Evolutionary conservation across 2,797 vertebrate species (phyloP), one percentile per base, ranked within the genome.

Genomic region (Ctenochaetus hawaiiensis): DNA sequence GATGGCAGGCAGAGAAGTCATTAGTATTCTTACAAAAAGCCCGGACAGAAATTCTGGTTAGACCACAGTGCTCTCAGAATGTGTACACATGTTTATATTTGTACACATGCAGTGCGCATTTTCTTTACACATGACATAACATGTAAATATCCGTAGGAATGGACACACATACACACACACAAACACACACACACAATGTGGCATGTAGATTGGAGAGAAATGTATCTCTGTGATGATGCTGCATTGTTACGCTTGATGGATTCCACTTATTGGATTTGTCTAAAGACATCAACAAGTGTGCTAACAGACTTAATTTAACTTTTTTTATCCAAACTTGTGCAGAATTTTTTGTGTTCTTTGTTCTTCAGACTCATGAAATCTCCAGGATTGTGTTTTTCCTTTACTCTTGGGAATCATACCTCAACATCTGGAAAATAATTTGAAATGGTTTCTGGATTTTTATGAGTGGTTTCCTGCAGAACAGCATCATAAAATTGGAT

Each of bases 21-120:
- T 44, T 12, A 26, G 14, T 22, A 58, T 68, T 77, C 22, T 57
- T 48, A 34, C 2, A 6, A 30, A 41, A 23, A n/a, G 54, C 60
- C 58, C 4, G 73, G 45, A 62, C 47, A 81, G 65, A 79, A 59
- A 72, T 65, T 76, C 53, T 62, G 18, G 0, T 78, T 61, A 54
- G 41, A 69, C 49, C 34, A 49, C 47, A 22, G 37, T 66, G 26
- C 30, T 47, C 39, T 34, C 10, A 44, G 48, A 71, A 45, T 58
- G 30, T 67, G 67, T 72, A 57, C 41, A 23, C 53, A 18, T 12
- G 0, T 43, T 62, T 26, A 54, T 8, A 34, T 75, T 58, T 59
- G 45, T 11, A 61, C 39, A 54, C 45, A 53, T 61, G 49, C 17
- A 54, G 47, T 1, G 3, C 22, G 6, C 13, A 8, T 30, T 4